Evolutionary conservation across 2,797 vertebrate genomes (phyloP), one percentile per base, ranked within the genome.

Genomic region (Okamejei kenojei): DNA sequence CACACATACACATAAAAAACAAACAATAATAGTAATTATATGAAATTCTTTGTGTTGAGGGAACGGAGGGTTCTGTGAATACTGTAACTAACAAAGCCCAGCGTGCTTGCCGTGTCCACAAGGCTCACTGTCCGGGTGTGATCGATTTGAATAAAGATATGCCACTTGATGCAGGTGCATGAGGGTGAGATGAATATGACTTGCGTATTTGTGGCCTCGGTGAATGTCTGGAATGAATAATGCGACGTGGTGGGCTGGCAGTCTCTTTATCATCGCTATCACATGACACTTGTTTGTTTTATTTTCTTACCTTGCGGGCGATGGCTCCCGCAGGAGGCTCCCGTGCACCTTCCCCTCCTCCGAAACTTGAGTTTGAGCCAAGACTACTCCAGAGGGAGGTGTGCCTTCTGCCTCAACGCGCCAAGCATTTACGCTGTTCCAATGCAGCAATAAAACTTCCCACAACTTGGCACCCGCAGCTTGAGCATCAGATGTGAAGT

Each of bases 121-220:
- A 68, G 61, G 54, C 17, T 68, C 68, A 68, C 84, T 68, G 19
- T 65, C 63, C 21, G 84, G 61, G 10, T 88, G 15, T 23, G 35
- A 65, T 88, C 84, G 35, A 88, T 88, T 88, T 68, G 68, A 88
- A 21, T 68, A 68, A 68, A 88, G 61, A 88, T 65, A 88, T 9
- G n/a, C 32, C 61, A 68, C 61, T 88, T 68, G 61, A 88, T 68
- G 17, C 84, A 35, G 84, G 17, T 58, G 81, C n/a, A 88, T 32
- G 65, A 7, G n/a, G 2, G 19, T 68, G 61, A 68, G 35, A 88
- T 21, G 61, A 35, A 88, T 88, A 23, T 21, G 32, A 63, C 29
- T 88, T 2, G 9, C 61, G 26, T 63, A 65, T 9, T 88, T 88
- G 26, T 88, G 84, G n/a, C 19, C 6, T 7, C n/a, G 35, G 84